Base-by-base conservation (phyloP, 2,797 vertebrate genomes). In the Paramormyrops hopkinsi region DNA sequence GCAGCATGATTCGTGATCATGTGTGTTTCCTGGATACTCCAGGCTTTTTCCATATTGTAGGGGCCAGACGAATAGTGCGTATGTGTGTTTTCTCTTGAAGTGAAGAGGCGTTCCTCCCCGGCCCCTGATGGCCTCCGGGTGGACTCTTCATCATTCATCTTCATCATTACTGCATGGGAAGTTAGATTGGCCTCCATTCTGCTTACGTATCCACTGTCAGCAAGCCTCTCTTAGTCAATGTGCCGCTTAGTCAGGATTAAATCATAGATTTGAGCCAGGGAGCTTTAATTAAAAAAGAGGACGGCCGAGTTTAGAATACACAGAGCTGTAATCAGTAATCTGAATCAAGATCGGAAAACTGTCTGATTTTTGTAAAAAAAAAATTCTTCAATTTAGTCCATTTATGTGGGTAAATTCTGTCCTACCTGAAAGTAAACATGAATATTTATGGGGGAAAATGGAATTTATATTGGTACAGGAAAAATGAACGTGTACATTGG, bases 391-490 rank as follows among this genome's bases (percentile, higher is more conserved):
- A 0, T 44, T 19, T n/a, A 44, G 37, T 79, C 17, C 17, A 79
- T 79, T 79, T 46, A 1, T 41, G 2, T 46, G 73, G 73, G 73
- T 41, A 44, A 79, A 79, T 41, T 41, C 37, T 73, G 12, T 73
- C 29, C 29, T 73, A 37, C 29, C 12, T 37, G 29, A 17, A 37
- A 37, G 29, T 37, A 73, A 37, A 73, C 29, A 17, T 37, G 12
- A 69, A n/a, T 44, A 79, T 76, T 41, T 76, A 2, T 76, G 69
- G 37, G 29, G 33, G 19, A 1, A 79, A 79, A n/a, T 41, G 17
- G 19, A 79, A n/a, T 79, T 79, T n/a, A n/a, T 79, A 79, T 46
- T 79, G 73, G 73, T 79, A 46, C 73, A n/a, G 37, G 73, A 79
- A 44, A 79, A 79, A 37, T 29, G 2, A 33, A 37, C 41, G 73